phyloP scores from a whole-genome alignment of 2,888 invertebrate genomes.

The Mythimna impura region DNA sequence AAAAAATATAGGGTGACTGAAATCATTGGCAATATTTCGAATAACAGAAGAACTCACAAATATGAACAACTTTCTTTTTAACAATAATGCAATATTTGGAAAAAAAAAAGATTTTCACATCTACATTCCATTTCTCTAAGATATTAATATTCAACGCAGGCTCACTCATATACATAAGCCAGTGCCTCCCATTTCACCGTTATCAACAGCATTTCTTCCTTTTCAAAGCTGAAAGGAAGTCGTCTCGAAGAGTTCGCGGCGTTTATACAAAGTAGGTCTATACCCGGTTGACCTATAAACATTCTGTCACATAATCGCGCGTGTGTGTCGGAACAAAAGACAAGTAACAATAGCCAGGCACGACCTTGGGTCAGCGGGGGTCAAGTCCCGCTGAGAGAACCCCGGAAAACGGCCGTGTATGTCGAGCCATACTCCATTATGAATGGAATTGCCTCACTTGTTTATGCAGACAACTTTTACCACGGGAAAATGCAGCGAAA shows the following conservation, averaged over 20 bases:
- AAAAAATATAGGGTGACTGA: too few relatives aligned
- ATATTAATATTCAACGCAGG: slow-evolving; percentile 47
- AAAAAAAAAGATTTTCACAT: background rate
- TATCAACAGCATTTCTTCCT: slow-evolving; percentile 51
- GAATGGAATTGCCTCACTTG: slow-evolving; percentile 23
- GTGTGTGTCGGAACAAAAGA: slow-evolving; percentile 63
- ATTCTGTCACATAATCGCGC: slow-evolving; percentile 56
- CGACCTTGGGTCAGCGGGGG: slow-evolving; percentile 63
- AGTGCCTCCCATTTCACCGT: slow-evolving; percentile 44
- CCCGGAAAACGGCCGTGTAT: slow-evolving; percentile 55
- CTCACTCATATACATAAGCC: slow-evolving; percentile 33
- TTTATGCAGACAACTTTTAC: slow-evolving; percentile 7
- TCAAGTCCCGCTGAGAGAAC: slow-evolving; percentile 56
- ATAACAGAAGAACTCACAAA: too few relatives aligned
- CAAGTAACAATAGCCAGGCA: slow-evolving; percentile 56
- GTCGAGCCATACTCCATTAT: slow-evolving; percentile 28
- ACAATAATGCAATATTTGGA: background rate
- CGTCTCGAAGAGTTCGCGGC: slow-evolving; percentile 41
- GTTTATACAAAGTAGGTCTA: slow-evolving; percentile 40
- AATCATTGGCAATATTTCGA: too few relatives aligned
- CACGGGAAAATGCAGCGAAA: too few relatives aligned
- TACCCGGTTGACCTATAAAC: slow-evolving; percentile 63
- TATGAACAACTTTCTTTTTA: too few relatives aligned
- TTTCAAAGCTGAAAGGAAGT: slow-evolving; percentile 59
- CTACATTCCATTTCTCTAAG: slow-evolving; percentile 24